Evolutionary conservation across 2,797 vertebrate genomes (phyloP).

Genomic region (Dromococcyx pavoninus): DNA sequence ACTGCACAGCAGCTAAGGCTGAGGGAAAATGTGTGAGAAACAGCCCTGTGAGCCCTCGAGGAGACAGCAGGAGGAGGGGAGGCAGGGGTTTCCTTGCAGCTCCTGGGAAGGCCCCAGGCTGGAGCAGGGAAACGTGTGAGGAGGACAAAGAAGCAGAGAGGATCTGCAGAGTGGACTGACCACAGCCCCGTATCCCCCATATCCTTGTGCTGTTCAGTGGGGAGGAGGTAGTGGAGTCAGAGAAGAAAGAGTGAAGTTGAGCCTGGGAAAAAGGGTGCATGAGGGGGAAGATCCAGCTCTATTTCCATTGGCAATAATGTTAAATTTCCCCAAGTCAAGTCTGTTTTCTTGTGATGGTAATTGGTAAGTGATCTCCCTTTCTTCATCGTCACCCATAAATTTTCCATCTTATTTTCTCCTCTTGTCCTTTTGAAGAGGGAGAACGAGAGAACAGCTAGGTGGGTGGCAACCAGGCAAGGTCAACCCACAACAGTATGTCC

Average conservation of each 20-base stretch:
- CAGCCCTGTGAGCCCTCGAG: fast-evolving
- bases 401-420: not conserved
- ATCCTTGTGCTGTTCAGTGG: fast-evolving
- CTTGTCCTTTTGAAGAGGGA: not conserved
- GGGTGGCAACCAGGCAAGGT: not conserved
- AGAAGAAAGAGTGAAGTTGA: not conserved
- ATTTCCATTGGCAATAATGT: not conserved
- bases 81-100: not conserved
- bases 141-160: not conserved
- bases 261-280: not conserved
- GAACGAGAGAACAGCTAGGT: not conserved
- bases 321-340: not conserved
- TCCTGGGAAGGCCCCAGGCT: not conserved
- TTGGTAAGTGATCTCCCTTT: not conserved
- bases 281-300: not conserved
- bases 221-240: too few relatives aligned
- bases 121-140: not conserved
- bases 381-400: not conserved
- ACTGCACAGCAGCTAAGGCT: too few relatives aligned
- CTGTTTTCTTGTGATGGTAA: not conserved
- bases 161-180: not conserved
- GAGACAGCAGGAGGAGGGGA: fast-evolving
- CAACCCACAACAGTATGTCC: not conserved
- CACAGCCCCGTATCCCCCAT: not conserved
- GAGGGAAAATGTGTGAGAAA: not conserved